These are phyloP conservation scores for Caradrina kadenii DNA, from an alignment of 2,888 invertebrate genomes.

Conservation along the genomic window DNA sequence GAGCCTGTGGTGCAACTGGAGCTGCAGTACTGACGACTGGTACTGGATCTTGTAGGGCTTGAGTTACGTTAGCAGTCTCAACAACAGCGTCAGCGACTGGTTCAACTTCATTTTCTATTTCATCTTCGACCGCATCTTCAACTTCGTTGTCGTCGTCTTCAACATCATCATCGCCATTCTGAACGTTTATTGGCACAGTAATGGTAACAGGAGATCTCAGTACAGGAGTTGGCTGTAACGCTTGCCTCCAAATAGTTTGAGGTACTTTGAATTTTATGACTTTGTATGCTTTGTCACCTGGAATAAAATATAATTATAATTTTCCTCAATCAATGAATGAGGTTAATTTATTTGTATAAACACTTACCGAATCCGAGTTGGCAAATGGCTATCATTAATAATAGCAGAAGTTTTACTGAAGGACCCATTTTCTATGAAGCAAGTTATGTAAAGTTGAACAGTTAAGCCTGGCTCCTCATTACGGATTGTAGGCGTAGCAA, in stretches of 20 bases:
- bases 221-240: conserved; percentile 81
- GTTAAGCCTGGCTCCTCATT: conserved; percentile 76
- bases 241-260: conserved; percentile 79
- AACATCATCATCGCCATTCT: conserved; percentile 72
- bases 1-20: conserved; percentile 66
- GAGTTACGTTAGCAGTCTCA: conserved; percentile 56
- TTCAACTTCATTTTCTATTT: conserved; percentile 66
- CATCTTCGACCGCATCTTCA: conserved; percentile 56
- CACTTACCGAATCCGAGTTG: conserved; percentile 69
- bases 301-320: conserved; percentile 8
- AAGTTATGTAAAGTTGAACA: conserved; percentile 60
- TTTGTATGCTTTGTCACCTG: conserved; percentile 77
- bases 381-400: conserved; percentile 62
- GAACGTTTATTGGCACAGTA: conserved; percentile 83
- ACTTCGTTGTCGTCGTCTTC: conserved; percentile 56
- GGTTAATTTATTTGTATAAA: neutral
- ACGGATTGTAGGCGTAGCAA: conserved; percentile 79
- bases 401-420: conserved; percentile 59
- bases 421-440: conserved; percentile 64
- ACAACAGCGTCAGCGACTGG: conserved; percentile 51
- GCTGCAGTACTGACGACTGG: conserved; percentile 60
- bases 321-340: neutral
- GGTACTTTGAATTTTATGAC: conserved; percentile 81
- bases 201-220: conserved; percentile 83
- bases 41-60: conserved; percentile 61